These are phyloP conservation scores for Phoxinus dragarum DNA, from an alignment of 2,797 vertebrate species.

Conservation along the genomic window DNA sequence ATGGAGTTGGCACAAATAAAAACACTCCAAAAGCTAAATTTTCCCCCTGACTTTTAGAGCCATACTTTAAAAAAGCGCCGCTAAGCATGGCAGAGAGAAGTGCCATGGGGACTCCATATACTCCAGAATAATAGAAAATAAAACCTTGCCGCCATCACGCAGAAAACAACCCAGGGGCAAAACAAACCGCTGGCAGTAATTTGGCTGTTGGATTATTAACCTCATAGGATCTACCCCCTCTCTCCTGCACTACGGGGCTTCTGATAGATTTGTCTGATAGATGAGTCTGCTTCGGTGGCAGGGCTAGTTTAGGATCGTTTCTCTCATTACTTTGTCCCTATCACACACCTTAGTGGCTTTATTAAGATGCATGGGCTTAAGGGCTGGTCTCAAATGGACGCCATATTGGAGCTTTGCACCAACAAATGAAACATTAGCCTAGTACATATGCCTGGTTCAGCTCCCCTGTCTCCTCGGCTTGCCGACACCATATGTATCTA, in stretches of 20 bases:
- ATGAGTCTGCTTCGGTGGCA: constrained; percentile 20
- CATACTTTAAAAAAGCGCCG: no score
- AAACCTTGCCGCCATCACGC: constrained; percentile 20
- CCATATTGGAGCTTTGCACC: constrained; percentile 48
- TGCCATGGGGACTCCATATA: constrained; percentile 44
- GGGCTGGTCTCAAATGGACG: constrained; percentile 23
- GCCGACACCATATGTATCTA: constrained; percentile 42
- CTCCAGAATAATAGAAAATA: constrained; percentile 46
- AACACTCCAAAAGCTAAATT: no score
- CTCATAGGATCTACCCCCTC: constrained; percentile 24
- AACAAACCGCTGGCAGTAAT: constrained; percentile 46
- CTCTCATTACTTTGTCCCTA: constrained; percentile 33
- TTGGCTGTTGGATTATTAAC: constrained; percentile 49
- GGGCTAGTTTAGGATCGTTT: neutral
- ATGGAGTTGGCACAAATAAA: no score
- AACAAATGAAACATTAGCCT: constrained; percentile 53
- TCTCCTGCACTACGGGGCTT: neutral
- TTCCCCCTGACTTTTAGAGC: no score
- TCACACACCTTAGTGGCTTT: constrained; percentile 45
- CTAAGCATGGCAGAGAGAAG: constrained; percentile 25
- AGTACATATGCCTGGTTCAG: constrained; percentile 34
- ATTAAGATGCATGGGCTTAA: constrained; percentile 52
- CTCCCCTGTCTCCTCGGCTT: constrained; percentile 27
- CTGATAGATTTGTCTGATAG: constrained; percentile 51
- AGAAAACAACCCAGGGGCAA: constrained; percentile 48